Evolutionary conservation across 2,113 vertebrate species (phyloP).

Genomic region (Cyanistes caeruleus): DNA sequence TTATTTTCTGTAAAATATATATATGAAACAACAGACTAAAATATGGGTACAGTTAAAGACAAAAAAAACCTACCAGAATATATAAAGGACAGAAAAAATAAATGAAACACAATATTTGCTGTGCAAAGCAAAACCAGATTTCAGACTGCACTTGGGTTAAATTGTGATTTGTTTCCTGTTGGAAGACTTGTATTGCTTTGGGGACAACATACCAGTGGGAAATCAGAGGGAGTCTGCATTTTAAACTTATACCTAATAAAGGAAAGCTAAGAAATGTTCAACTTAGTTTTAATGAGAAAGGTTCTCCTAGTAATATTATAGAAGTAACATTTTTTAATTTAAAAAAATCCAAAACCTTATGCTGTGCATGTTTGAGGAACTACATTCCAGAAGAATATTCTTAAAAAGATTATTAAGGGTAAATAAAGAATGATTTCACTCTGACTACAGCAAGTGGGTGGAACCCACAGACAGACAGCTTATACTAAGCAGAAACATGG

Average conservation of each 20-base stretch:
- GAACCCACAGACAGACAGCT: not conserved
- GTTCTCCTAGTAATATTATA: not conserved
- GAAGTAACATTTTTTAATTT: not conserved
- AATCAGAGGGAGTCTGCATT: not conserved
- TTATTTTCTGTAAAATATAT: not conserved
- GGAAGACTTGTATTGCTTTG: not conserved
- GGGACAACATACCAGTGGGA: not conserved
- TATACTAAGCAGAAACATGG: not conserved
- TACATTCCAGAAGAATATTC: not conserved
- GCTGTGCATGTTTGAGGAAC: not conserved
- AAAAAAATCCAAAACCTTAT: rapidly evolving
- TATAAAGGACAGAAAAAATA: not conserved
- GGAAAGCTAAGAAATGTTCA: not conserved
- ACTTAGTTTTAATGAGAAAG: not conserved
- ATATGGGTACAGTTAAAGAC: not conserved
- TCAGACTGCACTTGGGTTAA: not conserved
- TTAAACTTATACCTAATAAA: not conserved
- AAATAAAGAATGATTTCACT: not conserved
- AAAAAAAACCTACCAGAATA: not conserved
- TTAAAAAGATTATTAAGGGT: not conserved
- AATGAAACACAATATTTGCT: not conserved
- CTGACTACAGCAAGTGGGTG: not conserved
- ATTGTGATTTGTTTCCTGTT: not conserved
- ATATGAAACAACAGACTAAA: not conserved
- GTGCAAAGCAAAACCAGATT: not conserved